Conservation (phyloP, 2,888 invertebrate species). For the Lumbricus terrestris region DNA sequence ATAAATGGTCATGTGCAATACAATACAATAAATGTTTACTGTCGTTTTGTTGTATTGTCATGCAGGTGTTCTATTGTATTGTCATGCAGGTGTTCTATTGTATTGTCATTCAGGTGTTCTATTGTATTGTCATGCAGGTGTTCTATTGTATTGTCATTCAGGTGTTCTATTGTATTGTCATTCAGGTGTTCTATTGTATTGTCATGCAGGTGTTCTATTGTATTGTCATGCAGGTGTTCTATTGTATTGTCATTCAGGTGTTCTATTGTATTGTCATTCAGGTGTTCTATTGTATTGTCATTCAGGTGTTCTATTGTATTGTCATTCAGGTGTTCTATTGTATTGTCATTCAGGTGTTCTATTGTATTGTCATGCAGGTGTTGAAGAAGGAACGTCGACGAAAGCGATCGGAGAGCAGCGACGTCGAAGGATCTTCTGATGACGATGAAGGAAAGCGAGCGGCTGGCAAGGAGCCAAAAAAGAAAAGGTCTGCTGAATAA, state of each 20-base stretch:
- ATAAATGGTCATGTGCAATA: no score
- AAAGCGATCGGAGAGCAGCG: slow-evolving; percentile 59
- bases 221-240: slow-evolving; percentile 52
- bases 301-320: neutral
- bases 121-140: slow-evolving; percentile 52
- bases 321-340: slow-evolving; percentile 51
- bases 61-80: slow-evolving; percentile 45
- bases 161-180: slow-evolving; percentile 48
- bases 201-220: slow-evolving; percentile 51
- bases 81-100: slow-evolving; percentile 51
- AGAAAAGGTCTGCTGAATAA: slow-evolving; percentile 27
- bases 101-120: slow-evolving; percentile 52
- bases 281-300: slow-evolving; percentile 48
- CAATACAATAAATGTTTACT: slow-evolving; percentile 5
- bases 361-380: slow-evolving; percentile 55
- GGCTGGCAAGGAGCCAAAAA: slow-evolving; percentile 42
- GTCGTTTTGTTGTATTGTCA: slow-evolving; percentile 50
- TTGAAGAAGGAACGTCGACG: slow-evolving; percentile 59
- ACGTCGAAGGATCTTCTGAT: slow-evolving; percentile 58
- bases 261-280: slow-evolving; percentile 48
- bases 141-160: slow-evolving; percentile 48
- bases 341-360: slow-evolving; percentile 52
- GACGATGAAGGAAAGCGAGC: slow-evolving; percentile 34
- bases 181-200: neutral
- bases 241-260: slow-evolving; percentile 52